These are phyloP conservation scores for Sciurus vulgaris DNA, from an alignment of 2,797 vertebrate genomes.

Conservation along the genomic window DNA sequence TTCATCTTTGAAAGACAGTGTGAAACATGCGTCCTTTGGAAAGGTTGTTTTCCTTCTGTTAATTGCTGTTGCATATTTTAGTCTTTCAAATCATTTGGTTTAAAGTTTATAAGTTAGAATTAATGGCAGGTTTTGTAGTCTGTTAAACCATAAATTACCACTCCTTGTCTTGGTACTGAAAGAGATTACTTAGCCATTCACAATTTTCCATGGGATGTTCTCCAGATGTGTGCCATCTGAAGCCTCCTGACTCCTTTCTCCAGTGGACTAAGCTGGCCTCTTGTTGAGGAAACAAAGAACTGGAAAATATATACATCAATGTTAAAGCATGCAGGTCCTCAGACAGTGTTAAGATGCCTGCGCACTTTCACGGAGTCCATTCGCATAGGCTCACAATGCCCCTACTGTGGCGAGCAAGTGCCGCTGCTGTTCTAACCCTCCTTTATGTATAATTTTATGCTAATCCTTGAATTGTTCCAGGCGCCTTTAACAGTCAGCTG, in stretches of 20 bases:
- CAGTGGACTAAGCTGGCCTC: constrained; percentile 84
- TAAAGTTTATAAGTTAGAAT: constrained; percentile 82
- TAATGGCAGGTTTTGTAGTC: constrained; percentile 81
- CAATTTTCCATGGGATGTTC: constrained; percentile 88
- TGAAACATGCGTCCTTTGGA: neutral
- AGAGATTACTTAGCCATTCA: constrained; percentile 89
- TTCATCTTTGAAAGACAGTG: constrained; percentile 7
- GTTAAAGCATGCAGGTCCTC: constrained; percentile 76
- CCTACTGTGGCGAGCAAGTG: constrained; percentile 83
- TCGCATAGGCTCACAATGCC: constrained; percentile 86
- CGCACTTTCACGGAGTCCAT: constrained; percentile 82
- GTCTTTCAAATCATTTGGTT: constrained; percentile 73
- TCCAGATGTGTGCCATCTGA: constrained; percentile 90
- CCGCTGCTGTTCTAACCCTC: constrained; percentile 78
- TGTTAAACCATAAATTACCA: constrained; percentile 88
- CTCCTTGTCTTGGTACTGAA: constrained; percentile 87
- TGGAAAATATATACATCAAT: constrained; percentile 86
- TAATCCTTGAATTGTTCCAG: constrained; percentile 89
- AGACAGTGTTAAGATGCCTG: constrained; percentile 79
- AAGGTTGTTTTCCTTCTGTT: constrained; percentile 54
- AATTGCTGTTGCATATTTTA: constrained; percentile 62
- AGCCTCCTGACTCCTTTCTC: constrained; percentile 86
- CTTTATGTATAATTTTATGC: constrained; percentile 90
- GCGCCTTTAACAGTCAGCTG: constrained; percentile 85
- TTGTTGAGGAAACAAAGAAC: constrained; percentile 89